phyloP scores from a whole-genome alignment of 1,140 invertebrate species.

The Drosophila varians region DNA sequence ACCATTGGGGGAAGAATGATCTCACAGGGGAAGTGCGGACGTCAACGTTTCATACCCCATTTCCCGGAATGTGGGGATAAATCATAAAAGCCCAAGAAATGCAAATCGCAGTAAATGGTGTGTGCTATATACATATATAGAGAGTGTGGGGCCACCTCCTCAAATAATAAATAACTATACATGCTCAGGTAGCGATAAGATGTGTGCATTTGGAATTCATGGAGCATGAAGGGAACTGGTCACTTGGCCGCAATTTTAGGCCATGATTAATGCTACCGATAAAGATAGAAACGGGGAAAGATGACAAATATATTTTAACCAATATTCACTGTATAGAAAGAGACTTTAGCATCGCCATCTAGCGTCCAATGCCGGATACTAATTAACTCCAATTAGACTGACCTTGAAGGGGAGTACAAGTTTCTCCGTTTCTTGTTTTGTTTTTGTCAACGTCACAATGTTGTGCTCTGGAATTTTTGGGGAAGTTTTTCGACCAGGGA shows the following conservation, averaged over 20 bases:
- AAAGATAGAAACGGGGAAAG: conserved; percentile 6
- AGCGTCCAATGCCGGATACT: conserved; percentile 28
- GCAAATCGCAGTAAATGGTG: conserved; percentile 18
- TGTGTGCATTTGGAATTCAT: conserved; percentile 15
- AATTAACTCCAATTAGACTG: conserved; percentile 60
- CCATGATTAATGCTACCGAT: conserved; percentile 31
- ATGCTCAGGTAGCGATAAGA: conserved; percentile 10
- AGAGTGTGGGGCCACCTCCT: not conserved
- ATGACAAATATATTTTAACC: not conserved
- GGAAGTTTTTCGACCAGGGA: conserved; percentile 29
- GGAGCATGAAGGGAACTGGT: not conserved
- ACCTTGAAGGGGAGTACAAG: conserved; percentile 54
- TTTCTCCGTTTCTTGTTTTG: not conserved
- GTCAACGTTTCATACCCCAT: conserved; percentile 24
- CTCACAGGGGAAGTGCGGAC: conserved; percentile 22
- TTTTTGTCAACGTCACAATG: conserved; percentile 5
- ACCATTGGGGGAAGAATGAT: conserved; percentile 46
- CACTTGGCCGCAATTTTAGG: conserved; percentile 20
- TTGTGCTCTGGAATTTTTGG: conserved; percentile 13
- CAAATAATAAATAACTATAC: not conserved
- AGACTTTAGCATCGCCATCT: conserved; percentile 33
- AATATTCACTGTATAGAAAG: not conserved
- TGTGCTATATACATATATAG: conserved; percentile 1
- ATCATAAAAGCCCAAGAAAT: conserved; percentile 60
- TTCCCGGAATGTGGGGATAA: conserved; percentile 64